Conservation (phyloP, 1,140 invertebrate species). For the Andricus grossulariae region DNA sequence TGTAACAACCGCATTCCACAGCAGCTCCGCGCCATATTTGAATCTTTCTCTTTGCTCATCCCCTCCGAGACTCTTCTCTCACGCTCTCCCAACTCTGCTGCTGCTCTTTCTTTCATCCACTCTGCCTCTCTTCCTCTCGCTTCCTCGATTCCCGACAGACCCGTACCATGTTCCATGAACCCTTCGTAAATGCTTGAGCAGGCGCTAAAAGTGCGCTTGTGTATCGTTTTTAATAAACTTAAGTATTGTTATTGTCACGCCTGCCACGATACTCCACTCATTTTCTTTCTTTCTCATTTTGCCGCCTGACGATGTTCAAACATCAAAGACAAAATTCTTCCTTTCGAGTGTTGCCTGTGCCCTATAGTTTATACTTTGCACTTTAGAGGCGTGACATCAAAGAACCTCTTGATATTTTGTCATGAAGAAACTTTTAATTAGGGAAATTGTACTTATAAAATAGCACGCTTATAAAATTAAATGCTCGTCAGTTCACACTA, state of each 20-base stretch:
- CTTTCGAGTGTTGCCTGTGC: neutral
- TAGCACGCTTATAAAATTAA: too few species aligned
- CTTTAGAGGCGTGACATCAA: neutral
- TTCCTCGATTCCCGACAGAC: conserved; percentile 34
- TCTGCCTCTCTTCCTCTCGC: conserved; percentile 15
- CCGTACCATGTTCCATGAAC: conserved; percentile 38
- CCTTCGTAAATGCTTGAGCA: conserved; percentile 36
- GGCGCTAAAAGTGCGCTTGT: conserved; percentile 10
- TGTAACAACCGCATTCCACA: conserved; percentile 58
- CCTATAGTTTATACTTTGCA: neutral
- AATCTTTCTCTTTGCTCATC: conserved; percentile 47
- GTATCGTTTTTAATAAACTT: conserved; percentile 37
- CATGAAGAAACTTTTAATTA: too few species aligned
- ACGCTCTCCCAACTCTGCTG: conserved; percentile 32
- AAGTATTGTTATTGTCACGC: conserved; percentile 18
- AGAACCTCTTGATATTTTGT: too few species aligned
- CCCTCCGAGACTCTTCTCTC: conserved; percentile 32
- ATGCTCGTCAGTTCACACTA: too few species aligned
- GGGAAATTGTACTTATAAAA: too few species aligned
- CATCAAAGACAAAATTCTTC: neutral
- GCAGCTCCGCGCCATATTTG: conserved; percentile 56
- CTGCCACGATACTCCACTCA: neutral
- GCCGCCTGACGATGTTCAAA: neutral
- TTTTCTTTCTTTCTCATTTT: neutral
- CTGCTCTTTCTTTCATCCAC: conserved; percentile 5